Evolutionary conservation across 2,888 invertebrate genomes (phyloP), one percentile per base, ranked within the genome.

Genomic region (Archaeoteleia sp.): DNA sequence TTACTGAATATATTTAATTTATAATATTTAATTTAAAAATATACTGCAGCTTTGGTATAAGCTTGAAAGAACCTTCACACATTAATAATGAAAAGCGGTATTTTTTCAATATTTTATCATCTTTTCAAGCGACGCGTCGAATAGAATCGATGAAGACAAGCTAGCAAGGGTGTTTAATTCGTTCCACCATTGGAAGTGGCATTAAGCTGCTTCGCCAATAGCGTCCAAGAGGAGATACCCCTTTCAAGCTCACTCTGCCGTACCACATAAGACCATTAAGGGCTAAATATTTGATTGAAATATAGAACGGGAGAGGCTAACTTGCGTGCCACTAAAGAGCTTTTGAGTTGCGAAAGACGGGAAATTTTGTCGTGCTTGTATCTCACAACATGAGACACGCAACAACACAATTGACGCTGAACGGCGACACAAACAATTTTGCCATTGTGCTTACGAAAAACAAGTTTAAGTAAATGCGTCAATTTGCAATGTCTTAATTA

Each of bases 241-340:
- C 73, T 74, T 77, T 72, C 68, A 70, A 60, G 57, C 71, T 67
- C 70, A 57, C 70, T 74, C 69, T 71, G 62, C 58, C 72, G 67
- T 74, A 67, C 66, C 67, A 70, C 70, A 69, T 76, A 78, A 77
- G 74, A 76, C 77, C 77, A 80, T 81, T 75, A 77, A 74, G 69
- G 70, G 67, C 72, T 82, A 76, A 79, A 78, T 79, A 80, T 81
- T 78, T 78, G 75, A 82, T 82, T 80, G 80, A 81, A 80, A 78
- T 81, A 81, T 79, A 79, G 75, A 71, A 71, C 75, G 58, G 63
- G 48, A 63, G 57, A 54, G 45, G 66, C 62, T 39, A 58, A 70
- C 73, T 82, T 76, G 79, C 80, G 82, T 80, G 81, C 73, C 72
- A 67, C 69, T 70, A 74, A 77, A 78, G 75, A 78, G 75, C 73